Base-by-base conservation (phyloP, 2,797 vertebrate genomes). In the Sebastiscus tertius region DNA sequence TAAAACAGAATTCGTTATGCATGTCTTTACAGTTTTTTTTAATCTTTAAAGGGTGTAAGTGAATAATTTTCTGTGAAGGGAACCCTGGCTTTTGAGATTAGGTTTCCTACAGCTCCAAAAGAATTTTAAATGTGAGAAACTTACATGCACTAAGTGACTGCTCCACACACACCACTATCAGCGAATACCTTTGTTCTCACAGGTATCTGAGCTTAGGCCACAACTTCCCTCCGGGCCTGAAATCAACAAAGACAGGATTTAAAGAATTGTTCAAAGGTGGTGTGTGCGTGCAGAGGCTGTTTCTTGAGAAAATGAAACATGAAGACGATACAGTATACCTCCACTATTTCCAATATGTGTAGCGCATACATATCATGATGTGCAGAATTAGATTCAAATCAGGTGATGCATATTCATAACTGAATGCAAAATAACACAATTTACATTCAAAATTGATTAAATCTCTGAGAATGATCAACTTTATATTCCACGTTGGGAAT, bases 41-140 rank as follows among this genome's bases (percentile, higher is more conserved):
- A 63, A 84, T 81, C 73, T 84, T 84, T 72, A 71, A 87, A 86
- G 65, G 58, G 14, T 78, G 54, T 78, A 80, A 86, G 78, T 86
- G 83, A 89, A 85, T 80, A 16, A 61, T 80, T 86, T 76, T 81
- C 55, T 79, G 60, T 20, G 8, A 26, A 64, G 42, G 61, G 56
- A 76, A 83, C 9, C 26, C 71, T 78, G 72, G 64, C 72, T 65
- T 89, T 81, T 63, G 56, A 69, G 82, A 85, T 87, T 84, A 86
- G 64, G 52, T 62, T 81, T 24, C 59, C 46, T 46, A n/a, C 55
- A 74, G 75, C 72, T 80, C 39, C 60, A 75, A 60, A 82, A 29
- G 16, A 80, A 84, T 79, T 80, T 74, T 4, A 72, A 72, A 72
- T 81, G 70, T 74, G 42, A 56, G 69, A 68, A 83, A 60, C 24